Conservation (phyloP, 2,113 vertebrate species). For the Cyprinus carpio region DNA sequence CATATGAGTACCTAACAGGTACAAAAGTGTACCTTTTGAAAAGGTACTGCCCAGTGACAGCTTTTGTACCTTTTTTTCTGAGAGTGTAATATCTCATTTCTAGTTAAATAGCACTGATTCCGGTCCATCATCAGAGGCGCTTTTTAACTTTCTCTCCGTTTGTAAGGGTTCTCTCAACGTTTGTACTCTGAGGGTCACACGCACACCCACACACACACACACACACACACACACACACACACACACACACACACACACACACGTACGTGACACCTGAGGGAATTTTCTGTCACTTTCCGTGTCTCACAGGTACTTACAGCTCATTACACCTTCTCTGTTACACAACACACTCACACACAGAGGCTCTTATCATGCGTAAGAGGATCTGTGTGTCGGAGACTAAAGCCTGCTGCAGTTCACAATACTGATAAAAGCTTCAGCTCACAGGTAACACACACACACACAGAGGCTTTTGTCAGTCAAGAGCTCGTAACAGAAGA, state of each 20-base stretch:
- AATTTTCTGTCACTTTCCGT: conserved; percentile 79
- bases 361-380: conserved; percentile 63
- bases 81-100: too few relatives aligned
- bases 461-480: conserved; percentile 41
- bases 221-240: too few relatives aligned
- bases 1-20: too few relatives aligned
- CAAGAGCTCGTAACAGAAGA: conserved; percentile 44
- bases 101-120: too few relatives aligned
- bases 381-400: conserved; percentile 66
- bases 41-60: too few relatives aligned
- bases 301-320: conserved; percentile 90
- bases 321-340: conserved; percentile 94
- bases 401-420: conserved; percentile 25
- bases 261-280: conserved; percentile 78
- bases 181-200: too few relatives aligned
- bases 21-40: too few relatives aligned
- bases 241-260: conserved; percentile 38
- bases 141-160: too few relatives aligned
- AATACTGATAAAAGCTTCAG: conserved; percentile 36
- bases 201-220: too few relatives aligned
- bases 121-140: too few relatives aligned
- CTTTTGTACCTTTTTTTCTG: too few relatives aligned
- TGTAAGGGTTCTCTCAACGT: too few relatives aligned
- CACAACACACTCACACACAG: conserved; percentile 57
- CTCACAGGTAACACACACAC: conserved; percentile 49